Conservation (phyloP, 2,113 vertebrate species). For the Hydrochoerus hydrochaeris region DNA sequence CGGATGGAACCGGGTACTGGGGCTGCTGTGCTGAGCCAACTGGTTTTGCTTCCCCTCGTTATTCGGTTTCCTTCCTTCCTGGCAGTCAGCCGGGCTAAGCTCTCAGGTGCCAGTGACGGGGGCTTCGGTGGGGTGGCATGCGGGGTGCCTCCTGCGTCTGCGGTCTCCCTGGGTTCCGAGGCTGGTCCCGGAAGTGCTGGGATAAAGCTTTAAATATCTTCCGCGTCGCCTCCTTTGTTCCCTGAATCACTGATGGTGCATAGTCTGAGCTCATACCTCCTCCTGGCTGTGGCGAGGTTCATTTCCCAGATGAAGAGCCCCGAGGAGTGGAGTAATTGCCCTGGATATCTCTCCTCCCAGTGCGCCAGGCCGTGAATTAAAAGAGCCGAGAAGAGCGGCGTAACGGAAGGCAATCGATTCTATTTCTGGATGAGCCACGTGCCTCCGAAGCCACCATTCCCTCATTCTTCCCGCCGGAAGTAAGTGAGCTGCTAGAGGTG, state of each 20-base stretch:
- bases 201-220: neutral
- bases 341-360: neutral
- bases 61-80: neutral
- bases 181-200: neutral
- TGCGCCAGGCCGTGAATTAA: neutral
- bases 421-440: slow-evolving; percentile 7
- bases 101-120: neutral
- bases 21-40: neutral
- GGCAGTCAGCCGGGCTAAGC: neutral
- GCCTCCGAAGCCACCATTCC: neutral
- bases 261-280: neutral
- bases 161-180: too few relatives aligned
- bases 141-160: too few relatives aligned
- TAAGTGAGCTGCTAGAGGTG: neutral
- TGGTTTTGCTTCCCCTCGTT: neutral
- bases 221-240: neutral
- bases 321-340: neutral
- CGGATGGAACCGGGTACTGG: neutral
- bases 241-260: neutral
- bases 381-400: neutral
- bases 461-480: neutral
- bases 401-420: neutral
- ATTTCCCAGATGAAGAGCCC: neutral
- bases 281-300: neutral
- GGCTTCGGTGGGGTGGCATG: neutral